Base-by-base conservation (phyloP, 2,888 invertebrate genomes). In the Nebria salina region DNA sequence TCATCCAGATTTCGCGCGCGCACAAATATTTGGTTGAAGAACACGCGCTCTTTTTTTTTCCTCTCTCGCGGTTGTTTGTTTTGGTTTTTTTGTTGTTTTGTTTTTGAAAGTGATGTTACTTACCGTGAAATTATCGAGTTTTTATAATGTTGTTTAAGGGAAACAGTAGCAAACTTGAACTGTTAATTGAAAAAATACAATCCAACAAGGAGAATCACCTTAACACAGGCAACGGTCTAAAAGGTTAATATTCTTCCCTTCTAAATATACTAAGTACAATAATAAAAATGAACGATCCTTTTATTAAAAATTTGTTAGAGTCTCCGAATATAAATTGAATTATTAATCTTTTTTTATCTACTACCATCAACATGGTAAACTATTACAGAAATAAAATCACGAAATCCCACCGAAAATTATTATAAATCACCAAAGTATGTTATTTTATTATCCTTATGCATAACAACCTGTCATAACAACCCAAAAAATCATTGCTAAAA, bases 151-250 rank as follows among this genome's bases (percentile, higher is more conserved):
- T 96, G 89, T 96, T 96, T 91, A 96, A 95, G 88, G 96, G 96
- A 83, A 96, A 95, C 89, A 96, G 96, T 90, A 94, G 94, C 87
- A 91, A 95, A 86, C 90, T 96, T 88, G 95, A 96, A 89, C 93
- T 95, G 87, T 92, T 96, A 85, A 96, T 96, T 85, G 95, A 95
- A 89, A 96, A 95, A 90, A 95, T 96, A 85, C 96, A 96, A 88
- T 95, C 95, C 5, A 95, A 94, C 86, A 95, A 95, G 90, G 95
- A 95, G 88, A 93, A 93, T 73, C 64, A 65, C 25, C 64, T 42
- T 42, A 11, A 54, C 25, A 43, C 65, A 1, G 20, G 26, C 7
- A 70, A 70, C 43, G 13, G 34, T 3, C 5, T 72, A 11, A 77
- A 77, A 77, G 77, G 77, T 77, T 72, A 34, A 72, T 72, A 54